Base-by-base conservation (phyloP, 2,113 vertebrate genomes). In the Tricholaema leucomelas region DNA sequence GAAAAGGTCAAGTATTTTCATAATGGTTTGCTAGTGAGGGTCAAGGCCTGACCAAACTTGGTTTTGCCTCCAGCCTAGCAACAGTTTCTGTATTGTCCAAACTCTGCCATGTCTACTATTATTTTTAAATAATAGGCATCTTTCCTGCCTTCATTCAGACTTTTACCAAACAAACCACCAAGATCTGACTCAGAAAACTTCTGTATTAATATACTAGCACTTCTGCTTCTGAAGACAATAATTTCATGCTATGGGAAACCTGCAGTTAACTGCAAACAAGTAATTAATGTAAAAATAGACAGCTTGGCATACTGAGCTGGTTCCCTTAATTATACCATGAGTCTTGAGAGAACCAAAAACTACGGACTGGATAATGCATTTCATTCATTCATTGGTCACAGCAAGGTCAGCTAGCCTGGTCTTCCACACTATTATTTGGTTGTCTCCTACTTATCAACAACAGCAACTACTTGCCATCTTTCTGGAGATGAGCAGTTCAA, bases 31-130 rank as follows among this genome's bases (percentile, higher is more conserved):
- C 75, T 90, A 94, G 94, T 2, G 15, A 95, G 79, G 82, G 94
- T 91, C 91, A 95, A 85, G 87, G 85, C 93, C 91, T 94, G 91
- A 94, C 79, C 63, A 52, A 85, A 91, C 91, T 93, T 94, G 91
- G 91, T 94, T 85, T 90, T 90, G 95, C 87, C 60, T 91, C 82
- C 81, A 93, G 90, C 90, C 79, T 93, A 94, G 93, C 94, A 95
- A 96, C 90, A 91, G 85, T 82, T 85, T 89, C 82, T 91, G 75
- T 89, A 93, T 55, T 80, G 85, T 79, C 85, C 81, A 82, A 82
- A 93, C 85, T 82, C 79, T 64, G 91, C 36, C 3, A 2, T 70
- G 52, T 55, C 60, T 76, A 55, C 59, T 77, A 74, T 87, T 82
- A 82, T 66, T 80, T 85, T 59, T 10, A 85, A 85, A 59, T 91